Conservation (phyloP, 2,113 vertebrate species). For the Noturus placidus region DNA sequence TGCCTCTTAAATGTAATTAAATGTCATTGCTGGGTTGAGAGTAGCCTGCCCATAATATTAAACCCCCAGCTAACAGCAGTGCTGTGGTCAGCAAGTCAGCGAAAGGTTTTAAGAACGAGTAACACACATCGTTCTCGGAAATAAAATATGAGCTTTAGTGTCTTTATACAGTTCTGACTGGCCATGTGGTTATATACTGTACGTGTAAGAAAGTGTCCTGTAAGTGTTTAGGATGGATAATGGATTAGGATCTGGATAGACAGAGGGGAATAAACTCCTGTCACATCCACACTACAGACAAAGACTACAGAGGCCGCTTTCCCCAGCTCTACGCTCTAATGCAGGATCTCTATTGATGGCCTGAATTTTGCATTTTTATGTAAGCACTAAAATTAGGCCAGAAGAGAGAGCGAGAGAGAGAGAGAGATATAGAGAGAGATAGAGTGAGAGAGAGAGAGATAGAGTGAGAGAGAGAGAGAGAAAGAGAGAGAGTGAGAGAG, state of each 20-base stretch:
- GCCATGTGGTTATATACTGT: background rate
- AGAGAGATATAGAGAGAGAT: background rate
- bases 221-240: background rate
- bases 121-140: background rate
- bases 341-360: background rate
- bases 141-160: background rate
- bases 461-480: background rate
- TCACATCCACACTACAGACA: background rate
- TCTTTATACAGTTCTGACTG: background rate
- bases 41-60: background rate
- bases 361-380: constrained; percentile 8
- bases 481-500: background rate
- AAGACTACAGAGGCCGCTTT: background rate
- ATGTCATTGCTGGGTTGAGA: background rate
- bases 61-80: background rate
- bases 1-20: background rate
- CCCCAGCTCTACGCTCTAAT: no score
- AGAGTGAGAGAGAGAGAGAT: background rate
- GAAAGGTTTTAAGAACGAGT: background rate
- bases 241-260: background rate
- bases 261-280: background rate
- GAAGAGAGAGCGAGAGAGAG: background rate
- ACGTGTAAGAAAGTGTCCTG: background rate
- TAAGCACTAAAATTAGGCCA: constrained; percentile 15
- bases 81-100: background rate